Evolutionary conservation across 2,888 invertebrate genomes (phyloP), one percentile per base, ranked within the genome.

Genomic region (Dexiosoma caninum): DNA sequence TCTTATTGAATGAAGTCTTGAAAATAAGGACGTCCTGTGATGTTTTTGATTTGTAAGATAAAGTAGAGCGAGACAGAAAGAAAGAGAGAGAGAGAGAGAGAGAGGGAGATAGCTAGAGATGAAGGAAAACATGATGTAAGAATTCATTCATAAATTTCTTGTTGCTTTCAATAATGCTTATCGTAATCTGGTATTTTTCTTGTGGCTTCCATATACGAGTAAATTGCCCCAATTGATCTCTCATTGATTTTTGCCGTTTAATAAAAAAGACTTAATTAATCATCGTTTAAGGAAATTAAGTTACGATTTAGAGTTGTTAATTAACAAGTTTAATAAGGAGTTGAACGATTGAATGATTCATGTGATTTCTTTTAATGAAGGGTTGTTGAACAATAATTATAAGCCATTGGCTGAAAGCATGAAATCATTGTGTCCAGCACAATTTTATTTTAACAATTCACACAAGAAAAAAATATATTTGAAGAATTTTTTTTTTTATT

Each of bases 211-310:
- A 46, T n/a, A n/a, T 59, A 66, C 14, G 30, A 71, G n/a, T n/a
- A n/a, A n/a, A 62, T 76, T 60, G 64, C 49, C 12, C n/a, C 57
- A 64, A 69, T 77, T 81, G 77, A 81, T 69, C 46, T 71, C 40
- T 64, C 21, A 81, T 77, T 74, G 51, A 59, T 72, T 72, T 67
- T 40, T 49, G 53, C n/a, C 7, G n/a, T 12, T 66, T 30, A 51
- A 40, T 40, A 40, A 27, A n/a, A 27, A 21, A 21, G 19, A 35
- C 46, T 51, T 66, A 40, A 66, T 49, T 64, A 64, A 27, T 23
- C 21, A 35, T 64, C 21, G 10, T 27, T 27, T 49, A 12, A 7
- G 27, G 1, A 7, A 27, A 14, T 27, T 27, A 27, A 27, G 3
- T 27, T 27, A 5, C 3, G 27, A 27, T 27, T 37, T 12, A 2